These are phyloP conservation scores for Yponomeuta plumbellus DNA, from an alignment of 2,888 invertebrate species.

Conservation along the genomic window DNA sequence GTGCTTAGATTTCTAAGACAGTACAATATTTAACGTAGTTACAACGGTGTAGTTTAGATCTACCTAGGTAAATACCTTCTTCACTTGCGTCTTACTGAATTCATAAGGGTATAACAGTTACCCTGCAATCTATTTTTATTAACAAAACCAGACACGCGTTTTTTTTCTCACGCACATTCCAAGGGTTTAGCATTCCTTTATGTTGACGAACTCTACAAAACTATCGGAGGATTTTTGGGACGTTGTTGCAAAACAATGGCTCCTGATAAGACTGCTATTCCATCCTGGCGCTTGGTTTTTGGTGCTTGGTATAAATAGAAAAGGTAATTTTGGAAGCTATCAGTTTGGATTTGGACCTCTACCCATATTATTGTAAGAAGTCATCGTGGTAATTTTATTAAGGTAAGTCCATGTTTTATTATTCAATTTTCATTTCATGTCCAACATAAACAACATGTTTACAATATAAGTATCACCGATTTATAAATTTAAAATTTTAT, in stretches of 20 bases:
- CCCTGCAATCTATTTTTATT: neutral
- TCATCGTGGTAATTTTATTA: conserved; percentile 18
- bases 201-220: conserved; percentile 46
- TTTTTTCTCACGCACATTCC: neutral
- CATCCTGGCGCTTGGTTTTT: neutral
- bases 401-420: conserved; percentile 30
- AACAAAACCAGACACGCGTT: conserved; percentile 9
- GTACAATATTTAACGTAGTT: too few relatives aligned
- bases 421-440: neutral
- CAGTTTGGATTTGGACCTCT: neutral
- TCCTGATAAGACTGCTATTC: conserved; percentile 34
- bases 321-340: neutral
- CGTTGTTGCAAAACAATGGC: conserved; percentile 52
- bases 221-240: conserved; percentile 15
- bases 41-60: too few relatives aligned
- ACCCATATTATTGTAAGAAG: neutral
- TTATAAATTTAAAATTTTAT: too few relatives aligned
- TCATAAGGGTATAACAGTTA: neutral
- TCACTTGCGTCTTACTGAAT: neutral
- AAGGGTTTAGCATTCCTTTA: conserved; percentile 42
- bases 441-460: too few relatives aligned
- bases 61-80: neutral
- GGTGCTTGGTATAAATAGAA: conserved; percentile 7
- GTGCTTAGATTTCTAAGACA: too few relatives aligned
- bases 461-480: too few relatives aligned